Percentiles rank a stretch among this genome's conserved stretches.
These are phyloP conservation scores for Smutsia gigantea DNA, from an alignment of 2,797 vertebrate genomes.

Conservation along the genomic window DNA sequence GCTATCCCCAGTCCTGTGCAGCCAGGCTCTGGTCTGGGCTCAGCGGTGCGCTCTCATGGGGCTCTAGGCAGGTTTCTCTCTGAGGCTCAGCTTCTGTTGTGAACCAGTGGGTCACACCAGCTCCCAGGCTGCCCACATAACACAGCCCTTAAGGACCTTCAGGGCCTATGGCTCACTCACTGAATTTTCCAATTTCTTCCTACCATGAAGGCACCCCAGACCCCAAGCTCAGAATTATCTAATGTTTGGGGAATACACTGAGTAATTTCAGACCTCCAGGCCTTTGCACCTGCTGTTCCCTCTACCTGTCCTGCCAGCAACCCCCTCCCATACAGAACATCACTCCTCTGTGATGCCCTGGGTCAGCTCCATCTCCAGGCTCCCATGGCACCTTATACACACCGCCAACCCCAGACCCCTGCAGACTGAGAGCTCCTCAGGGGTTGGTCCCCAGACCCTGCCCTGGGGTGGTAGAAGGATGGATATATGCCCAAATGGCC, in stretches of 20 bases:
- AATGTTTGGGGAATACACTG: background rate
- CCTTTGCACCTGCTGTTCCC: background rate
- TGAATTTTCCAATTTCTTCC: background rate
- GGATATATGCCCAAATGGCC: fast-evolving
- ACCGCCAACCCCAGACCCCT: background rate
- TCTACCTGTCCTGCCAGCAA: background rate
- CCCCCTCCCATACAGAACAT: too few species aligned
- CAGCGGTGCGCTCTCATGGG: too few species aligned
- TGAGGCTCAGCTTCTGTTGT: background rate
- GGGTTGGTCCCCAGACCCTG: too few species aligned
- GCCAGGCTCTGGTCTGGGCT: background rate
- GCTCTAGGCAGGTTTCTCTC: background rate
- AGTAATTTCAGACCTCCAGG: background rate
- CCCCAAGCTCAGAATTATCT: background rate
- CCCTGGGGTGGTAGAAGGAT: background rate
- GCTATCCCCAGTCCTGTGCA: fast-evolving
- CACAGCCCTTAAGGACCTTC: background rate
- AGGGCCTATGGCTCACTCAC: background rate
- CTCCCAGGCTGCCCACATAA: background rate
- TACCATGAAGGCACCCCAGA: background rate
- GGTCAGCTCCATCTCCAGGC: background rate
- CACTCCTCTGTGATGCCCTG: background rate
- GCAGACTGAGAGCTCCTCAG: fast-evolving
- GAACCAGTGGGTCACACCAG: fast-evolving
- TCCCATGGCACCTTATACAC: background rate